Conservation (phyloP, 2,888 invertebrate genomes). For the Resseliella maxima region DNA sequence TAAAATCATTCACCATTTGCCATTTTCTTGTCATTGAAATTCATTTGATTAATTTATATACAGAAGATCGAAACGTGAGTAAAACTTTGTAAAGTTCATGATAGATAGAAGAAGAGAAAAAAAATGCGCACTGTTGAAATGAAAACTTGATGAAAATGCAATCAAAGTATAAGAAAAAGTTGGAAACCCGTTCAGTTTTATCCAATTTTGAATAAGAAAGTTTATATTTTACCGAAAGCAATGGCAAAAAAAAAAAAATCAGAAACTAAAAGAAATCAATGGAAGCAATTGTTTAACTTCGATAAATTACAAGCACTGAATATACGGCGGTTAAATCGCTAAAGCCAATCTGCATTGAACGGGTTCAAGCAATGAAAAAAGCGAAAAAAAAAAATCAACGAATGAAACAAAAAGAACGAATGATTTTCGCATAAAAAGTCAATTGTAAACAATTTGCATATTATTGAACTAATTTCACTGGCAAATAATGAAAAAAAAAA, state of each 20-base stretch:
- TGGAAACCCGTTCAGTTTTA: slow-evolving; percentile 26
- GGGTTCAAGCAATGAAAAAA: neutral
- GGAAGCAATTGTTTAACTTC: neutral
- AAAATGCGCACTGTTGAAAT: neutral
- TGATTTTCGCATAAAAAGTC: neutral
- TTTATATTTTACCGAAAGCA: neutral
- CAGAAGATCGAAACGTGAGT: neutral
- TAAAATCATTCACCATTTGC: neutral
- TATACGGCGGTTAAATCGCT: neutral
- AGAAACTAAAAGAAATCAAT: neutral
- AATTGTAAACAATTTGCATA: slow-evolving; percentile 53
- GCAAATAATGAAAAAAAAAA: neutral
- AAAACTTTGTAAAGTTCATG: neutral
- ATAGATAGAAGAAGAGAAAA: too few relatives aligned
- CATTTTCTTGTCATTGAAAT: neutral
- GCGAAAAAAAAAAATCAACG: neutral
- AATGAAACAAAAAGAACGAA: neutral
- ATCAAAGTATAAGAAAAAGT: neutral
- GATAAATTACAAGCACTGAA: neutral
- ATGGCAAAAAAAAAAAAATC: neutral
- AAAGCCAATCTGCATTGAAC: neutral
- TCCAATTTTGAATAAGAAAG: neutral
- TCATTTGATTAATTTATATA: neutral
- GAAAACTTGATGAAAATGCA: neutral
- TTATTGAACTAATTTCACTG: slow-evolving; percentile 46